Conservation (phyloP, 1,140 invertebrate genomes). For the Hyphantria cunea region DNA sequence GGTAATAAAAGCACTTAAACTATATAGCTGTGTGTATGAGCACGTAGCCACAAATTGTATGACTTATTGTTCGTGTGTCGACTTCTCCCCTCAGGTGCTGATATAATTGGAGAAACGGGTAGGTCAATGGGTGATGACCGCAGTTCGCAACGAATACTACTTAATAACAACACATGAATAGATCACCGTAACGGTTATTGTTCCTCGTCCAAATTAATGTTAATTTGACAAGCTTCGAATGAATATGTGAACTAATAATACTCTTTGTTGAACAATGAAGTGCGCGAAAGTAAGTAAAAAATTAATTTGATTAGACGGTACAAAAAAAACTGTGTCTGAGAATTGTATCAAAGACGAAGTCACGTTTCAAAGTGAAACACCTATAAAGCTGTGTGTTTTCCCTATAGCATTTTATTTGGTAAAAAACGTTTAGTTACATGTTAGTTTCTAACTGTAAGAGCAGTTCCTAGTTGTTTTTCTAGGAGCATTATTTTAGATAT, state of each 20-base stretch:
- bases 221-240: constrained; percentile 57
- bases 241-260: constrained; percentile 42
- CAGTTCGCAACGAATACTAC: constrained; percentile 39
- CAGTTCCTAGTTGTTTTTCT: too few relatives aligned
- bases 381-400: too few relatives aligned
- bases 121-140: constrained; percentile 63
- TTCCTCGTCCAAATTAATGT: constrained; percentile 54
- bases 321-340: neutral
- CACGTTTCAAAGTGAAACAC: too few relatives aligned
- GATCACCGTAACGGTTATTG: constrained; percentile 58
- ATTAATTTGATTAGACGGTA: constrained; percentile 27
- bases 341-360: too few relatives aligned
- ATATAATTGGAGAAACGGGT: constrained; percentile 51
- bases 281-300: constrained; percentile 24
- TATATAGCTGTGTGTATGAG: constrained; percentile 10
- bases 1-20: constrained; percentile 13
- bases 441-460: too few relatives aligned
- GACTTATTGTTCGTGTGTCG: constrained; percentile 31
- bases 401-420: too few relatives aligned
- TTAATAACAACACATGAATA: constrained; percentile 57
- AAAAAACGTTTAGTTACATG: too few relatives aligned
- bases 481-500: too few relatives aligned
- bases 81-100: constrained; percentile 39
- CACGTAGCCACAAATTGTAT: constrained; percentile 10
- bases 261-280: constrained; percentile 36